phyloP scores from a whole-genome alignment of 2,797 vertebrate genomes.

The Sebastes minor region DNA sequence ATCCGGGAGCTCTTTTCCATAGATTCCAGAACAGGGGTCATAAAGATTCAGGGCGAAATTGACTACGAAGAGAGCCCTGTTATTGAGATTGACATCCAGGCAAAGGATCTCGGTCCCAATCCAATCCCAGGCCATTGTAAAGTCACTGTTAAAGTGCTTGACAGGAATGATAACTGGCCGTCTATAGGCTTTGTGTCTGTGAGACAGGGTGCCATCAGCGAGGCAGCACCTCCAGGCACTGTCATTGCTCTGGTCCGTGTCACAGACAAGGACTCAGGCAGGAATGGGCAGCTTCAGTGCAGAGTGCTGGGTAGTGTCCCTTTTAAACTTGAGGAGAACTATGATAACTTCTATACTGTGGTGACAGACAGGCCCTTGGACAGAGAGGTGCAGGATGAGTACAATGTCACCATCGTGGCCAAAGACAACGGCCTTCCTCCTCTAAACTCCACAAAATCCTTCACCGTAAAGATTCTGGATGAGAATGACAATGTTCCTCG shows the following conservation, averaged over 20 bases:
- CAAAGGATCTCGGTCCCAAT: conserved; percentile 96
- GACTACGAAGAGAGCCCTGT: conserved; percentile 97
- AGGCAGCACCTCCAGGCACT: conserved; percentile 93
- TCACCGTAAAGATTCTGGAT: conserved; percentile 94
- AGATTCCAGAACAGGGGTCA: conserved; percentile 94
- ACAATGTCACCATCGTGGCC: conserved; percentile 97
- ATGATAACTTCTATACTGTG: conserved; percentile 97
- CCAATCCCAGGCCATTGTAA: conserved; percentile 99
- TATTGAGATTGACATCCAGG: conserved; percentile 96
- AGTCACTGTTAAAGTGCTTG: conserved; percentile 95
- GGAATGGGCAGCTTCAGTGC: conserved; percentile 97
- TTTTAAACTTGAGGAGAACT: conserved; percentile 97
- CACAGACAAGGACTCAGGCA: conserved; percentile 95
- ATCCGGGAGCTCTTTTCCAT: conserved; percentile 97
- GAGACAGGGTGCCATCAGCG: conserved; percentile 97
- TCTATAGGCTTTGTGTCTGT: conserved; percentile 97
- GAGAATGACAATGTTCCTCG: conserved; percentile 98
- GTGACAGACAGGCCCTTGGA: conserved; percentile 95
- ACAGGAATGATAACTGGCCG: conserved; percentile 98
- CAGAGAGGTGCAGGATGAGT: conserved; percentile 94
- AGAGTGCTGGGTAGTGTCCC: conserved; percentile 93
- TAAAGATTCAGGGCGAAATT: conserved; percentile 95
- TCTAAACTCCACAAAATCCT: conserved; percentile 96
- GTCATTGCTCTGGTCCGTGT: conserved; percentile 97
- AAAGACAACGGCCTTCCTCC: conserved; percentile 94